Evolutionary conservation across 1,140 invertebrate species (phyloP), one percentile per base, ranked within the genome.

Genomic region (Parasteatoda tepidariorum): DNA sequence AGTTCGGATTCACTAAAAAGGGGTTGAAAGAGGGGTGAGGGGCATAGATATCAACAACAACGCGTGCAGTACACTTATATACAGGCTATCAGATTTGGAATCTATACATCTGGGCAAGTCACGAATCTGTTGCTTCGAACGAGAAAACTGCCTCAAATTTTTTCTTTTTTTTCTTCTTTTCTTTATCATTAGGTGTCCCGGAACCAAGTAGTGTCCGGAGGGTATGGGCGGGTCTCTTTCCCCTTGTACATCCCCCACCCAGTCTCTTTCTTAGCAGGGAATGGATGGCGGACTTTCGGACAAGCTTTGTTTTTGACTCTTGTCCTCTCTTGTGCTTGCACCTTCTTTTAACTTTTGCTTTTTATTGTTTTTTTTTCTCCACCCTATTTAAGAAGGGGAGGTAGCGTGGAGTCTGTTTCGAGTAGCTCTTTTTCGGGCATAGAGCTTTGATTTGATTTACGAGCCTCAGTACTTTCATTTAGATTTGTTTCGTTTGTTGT

Each of bases 271-370:
- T 48, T 48, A 9, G 38, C 62, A 22, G 54, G 22, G 68, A 79
- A 82, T 82, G 55, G 66, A 82, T 82, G 78, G 76, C 54, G 28
- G 64, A 79, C 62, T 30, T 59, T 70, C 66, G 66, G 78, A 82
- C 78, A 82, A 33, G 66, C 78, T 82, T 82, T 82, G 78, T 82
- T 82, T 79, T 82, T 82, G 48, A 61, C 78, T 62, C 66, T 61
- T 78, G 75, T 78, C 62, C 28, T 55, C 48, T 31, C 75, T 38
- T 64, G 28, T 62, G n/a, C 33, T 41, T 33, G 41, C n/a, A 13
- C 33, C 26, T 64, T 15, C 26, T 22, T 24, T 15, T n/a, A 6
- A 15, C 6, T 59, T 2, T 22, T 59, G 57, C 24, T 15, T 22
- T 22, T 22, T n/a, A 26, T n/a, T n/a, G 7, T 22, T n/a, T 59